Evolutionary conservation across 2,888 invertebrate genomes (phyloP), one percentile per base, ranked within the genome.

Genomic region (Bruchidius siliquastri): DNA sequence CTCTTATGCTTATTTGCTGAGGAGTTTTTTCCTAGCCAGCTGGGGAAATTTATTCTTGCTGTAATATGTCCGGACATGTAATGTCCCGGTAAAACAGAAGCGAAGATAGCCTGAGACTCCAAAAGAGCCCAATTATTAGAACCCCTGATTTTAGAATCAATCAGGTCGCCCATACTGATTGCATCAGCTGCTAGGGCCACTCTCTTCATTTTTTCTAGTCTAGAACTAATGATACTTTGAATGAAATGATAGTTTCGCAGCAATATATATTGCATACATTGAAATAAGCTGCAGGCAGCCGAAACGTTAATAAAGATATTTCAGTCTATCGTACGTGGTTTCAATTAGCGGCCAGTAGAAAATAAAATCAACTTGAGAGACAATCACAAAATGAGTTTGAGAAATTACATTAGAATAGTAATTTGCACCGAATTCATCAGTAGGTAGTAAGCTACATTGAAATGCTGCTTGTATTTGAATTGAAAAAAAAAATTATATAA

Each of bases 1-100:
- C 98, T 89, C 70, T 92, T 91, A 83, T 94, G 92, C 88, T 98
- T 99, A 77, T 88, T 91, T 21, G 90, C 88, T 76, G 91, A 92
- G 0, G 99, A 98, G 88, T 98, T 96, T 87, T 96, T 96, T 0
- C 99, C 99, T 72, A 99, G 91, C 98, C 99, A 99, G 67, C 90
- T 88, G 0, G 99, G 99, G 86, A 99, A 99, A 83, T 93, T 92
- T 21, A 97, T 93, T 88, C 93, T 93, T 0, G 91, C 92, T 0
- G 90, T 88, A 74, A 97, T 86, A 82, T 92, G 90, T 0, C 99
- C 99, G 26, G 92, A 89, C 91, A 99, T 91, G 73, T 91, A 88
- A 80, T 93, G 90, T 0, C 98, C 97, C 0, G 99, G 99, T 73
- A 98, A 88, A 68, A 98, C 96, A 20, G 96, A 96, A 68, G 96